Base-by-base conservation (phyloP, 2,888 invertebrate genomes). In the Acleris sparsana region DNA sequence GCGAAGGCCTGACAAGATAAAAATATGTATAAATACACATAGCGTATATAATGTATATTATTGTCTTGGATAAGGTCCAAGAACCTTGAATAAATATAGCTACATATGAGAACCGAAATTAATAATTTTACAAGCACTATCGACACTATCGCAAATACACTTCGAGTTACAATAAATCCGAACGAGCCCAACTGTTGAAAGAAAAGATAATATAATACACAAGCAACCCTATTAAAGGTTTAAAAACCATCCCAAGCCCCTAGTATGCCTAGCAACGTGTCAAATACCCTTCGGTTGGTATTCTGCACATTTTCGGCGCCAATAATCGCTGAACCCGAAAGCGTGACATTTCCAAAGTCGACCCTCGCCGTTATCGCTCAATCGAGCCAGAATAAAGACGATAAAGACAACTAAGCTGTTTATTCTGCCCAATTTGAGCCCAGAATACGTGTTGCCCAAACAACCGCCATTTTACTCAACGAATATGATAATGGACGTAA, bases 341-440 rank as follows among this genome's bases (percentile, higher is more conserved):
- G 46, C 57, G 44, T 57, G 57, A 59, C 58, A 59, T 59, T 59
- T 49, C 48, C 43, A 16, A 56, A 46, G 58, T 29, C 20, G 33
- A 49, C 49, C 48, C 48, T 53, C 53, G 25, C 48, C 57, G 48
- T 49, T 59, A 49, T 49, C 49, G 46, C 57, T 57, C 46, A 57
- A 57, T 57, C 44, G 57, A n/a, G 57, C 52, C 22, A 39, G 39
- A 13, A 39, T 39, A 39, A 39, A 39, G 22, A 43, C 55, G 16
- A 43, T 55, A 55, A 55, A 46, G 57, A 57, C 22, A 46, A 46
- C 57, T 57, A 57, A 56, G 57, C 25, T 57, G 57, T 46, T 57
- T 57, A 44, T 57, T 57, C 57, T 57, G 17, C 16, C 22, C 57
- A 46, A 57, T 57, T 57, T 57, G 44, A 6, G 22, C 56, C 56